A percentile compares a stretch with the other conserved stretches of the same genome.
phyloP scores from a whole-genome alignment of 2,888 invertebrate genomes.

The Amaurobius ferox region DNA sequence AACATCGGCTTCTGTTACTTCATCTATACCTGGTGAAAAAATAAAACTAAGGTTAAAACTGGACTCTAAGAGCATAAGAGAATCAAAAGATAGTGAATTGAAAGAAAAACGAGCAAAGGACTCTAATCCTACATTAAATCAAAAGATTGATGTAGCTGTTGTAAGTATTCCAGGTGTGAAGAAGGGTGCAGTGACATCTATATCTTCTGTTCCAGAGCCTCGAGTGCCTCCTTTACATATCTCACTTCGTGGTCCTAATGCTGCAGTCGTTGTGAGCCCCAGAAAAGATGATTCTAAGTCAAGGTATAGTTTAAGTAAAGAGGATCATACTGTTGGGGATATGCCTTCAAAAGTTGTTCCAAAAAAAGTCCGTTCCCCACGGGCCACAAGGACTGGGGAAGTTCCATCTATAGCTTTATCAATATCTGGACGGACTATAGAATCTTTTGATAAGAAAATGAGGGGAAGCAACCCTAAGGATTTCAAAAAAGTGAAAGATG shows the following conservation, averaged over 20 bases:
- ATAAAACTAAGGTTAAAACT: conserved; percentile 89
- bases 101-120: conserved; percentile 64
- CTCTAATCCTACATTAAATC: conserved; percentile 76
- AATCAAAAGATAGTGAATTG: conserved; percentile 70
- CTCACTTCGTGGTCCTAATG: conserved; percentile 88
- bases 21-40: conserved; percentile 82
- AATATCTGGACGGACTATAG: conserved; percentile 20
- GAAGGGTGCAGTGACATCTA: conserved; percentile 42
- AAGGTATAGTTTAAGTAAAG: conserved; percentile 45
- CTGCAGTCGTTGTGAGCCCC: conserved; percentile 84
- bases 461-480: conserved; percentile 52
- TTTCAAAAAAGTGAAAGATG: conserved; percentile 65
- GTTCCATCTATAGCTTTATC: conserved; percentile 35
- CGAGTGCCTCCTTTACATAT: conserved; percentile 93
- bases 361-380: conserved; percentile 63
- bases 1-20: conserved; percentile 53
- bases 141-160: conserved; percentile 88
- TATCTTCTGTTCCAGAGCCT: conserved; percentile 80
- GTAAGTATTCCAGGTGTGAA: conserved; percentile 80
- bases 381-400: conserved; percentile 53
- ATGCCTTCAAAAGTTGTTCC: conserved; percentile 36
- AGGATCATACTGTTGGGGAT: conserved; percentile 44
- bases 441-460: conserved; percentile 27
- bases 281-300: conserved; percentile 73
- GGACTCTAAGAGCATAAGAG: conserved; percentile 78